Evolutionary conservation across 2,113 vertebrate genomes (phyloP).

Genomic region (Scalopus aquaticus): DNA sequence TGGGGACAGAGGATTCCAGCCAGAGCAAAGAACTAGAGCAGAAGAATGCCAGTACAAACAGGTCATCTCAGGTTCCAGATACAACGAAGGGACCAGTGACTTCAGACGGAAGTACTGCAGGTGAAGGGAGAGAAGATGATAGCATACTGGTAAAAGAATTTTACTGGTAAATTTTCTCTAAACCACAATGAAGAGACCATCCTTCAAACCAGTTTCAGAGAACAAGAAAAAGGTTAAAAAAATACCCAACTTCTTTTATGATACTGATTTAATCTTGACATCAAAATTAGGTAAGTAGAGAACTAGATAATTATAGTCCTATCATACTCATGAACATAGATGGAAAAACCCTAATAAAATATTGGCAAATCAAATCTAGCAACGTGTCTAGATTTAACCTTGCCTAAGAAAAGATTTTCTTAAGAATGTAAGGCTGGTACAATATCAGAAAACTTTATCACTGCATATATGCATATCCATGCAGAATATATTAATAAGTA

Average conservation of each 20-base stretch:
- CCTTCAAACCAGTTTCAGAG: constrained; percentile 56
- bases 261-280: constrained; percentile 79
- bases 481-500: background rate
- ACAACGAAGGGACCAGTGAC: background rate
- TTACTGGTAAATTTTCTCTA: constrained; percentile 28
- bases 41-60: background rate
- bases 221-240: constrained; percentile 60
- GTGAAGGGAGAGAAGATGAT: background rate
- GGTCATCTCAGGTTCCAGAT: background rate
- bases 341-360: constrained; percentile 79
- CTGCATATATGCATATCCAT: background rate
- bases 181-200: constrained; percentile 48
- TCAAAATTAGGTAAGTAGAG: constrained; percentile 76
- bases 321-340: constrained; percentile 73
- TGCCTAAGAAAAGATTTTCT: constrained; percentile 65
- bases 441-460: constrained; percentile 20
- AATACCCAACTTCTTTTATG: constrained; percentile 53
- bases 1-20: background rate
- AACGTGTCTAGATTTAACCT: constrained; percentile 77
- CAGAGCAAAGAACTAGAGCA: background rate
- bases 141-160: background rate
- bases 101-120: background rate
- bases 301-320: constrained; percentile 78
- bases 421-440: constrained; percentile 53
- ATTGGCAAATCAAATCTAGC: constrained; percentile 77